Percentiles rank a stretch among this genome's conserved stretches.
Conservation (phyloP, 2,888 invertebrate genomes). For the Phanerotoma sp. region DNA sequence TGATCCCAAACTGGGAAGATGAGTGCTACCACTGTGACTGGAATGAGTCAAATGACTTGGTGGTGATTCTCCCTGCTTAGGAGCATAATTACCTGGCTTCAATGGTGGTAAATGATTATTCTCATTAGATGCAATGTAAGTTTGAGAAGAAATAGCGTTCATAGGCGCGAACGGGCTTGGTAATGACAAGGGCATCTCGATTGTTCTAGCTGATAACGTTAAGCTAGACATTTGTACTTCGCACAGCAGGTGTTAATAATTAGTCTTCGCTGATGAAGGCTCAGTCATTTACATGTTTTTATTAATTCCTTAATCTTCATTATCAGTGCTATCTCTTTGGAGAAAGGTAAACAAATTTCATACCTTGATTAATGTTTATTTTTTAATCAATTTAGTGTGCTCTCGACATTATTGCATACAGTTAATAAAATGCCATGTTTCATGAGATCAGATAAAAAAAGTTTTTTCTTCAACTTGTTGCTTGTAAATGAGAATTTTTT, state of each 20-base stretch:
- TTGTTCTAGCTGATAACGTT: constrained; percentile 38
- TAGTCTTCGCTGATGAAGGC: background rate
- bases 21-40: constrained; percentile 31
- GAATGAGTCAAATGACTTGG: constrained; percentile 44
- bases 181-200: constrained; percentile 59
- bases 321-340: too few relatives aligned
- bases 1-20: constrained; percentile 45
- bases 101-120: constrained; percentile 59
- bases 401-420: too few relatives aligned
- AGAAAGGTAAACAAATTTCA: background rate
- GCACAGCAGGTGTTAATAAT: background rate
- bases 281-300: constrained; percentile 6
- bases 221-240: constrained; percentile 45
- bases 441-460: constrained; percentile 2
- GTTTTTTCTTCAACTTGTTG: constrained; percentile 13
- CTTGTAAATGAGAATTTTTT: too few relatives aligned
- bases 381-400: too few relatives aligned
- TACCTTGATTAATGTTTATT: background rate
- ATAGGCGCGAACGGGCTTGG: constrained; percentile 57
- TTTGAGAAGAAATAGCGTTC: constrained; percentile 48
- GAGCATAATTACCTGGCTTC: constrained; percentile 49
- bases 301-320: background rate
- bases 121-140: constrained; percentile 58
- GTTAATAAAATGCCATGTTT: background rate
- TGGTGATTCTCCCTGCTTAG: constrained; percentile 59